Evolutionary conservation across 1,140 invertebrate species (phyloP), one percentile per base, ranked within the genome.

Genomic region (Trissolcus basalis): DNA sequence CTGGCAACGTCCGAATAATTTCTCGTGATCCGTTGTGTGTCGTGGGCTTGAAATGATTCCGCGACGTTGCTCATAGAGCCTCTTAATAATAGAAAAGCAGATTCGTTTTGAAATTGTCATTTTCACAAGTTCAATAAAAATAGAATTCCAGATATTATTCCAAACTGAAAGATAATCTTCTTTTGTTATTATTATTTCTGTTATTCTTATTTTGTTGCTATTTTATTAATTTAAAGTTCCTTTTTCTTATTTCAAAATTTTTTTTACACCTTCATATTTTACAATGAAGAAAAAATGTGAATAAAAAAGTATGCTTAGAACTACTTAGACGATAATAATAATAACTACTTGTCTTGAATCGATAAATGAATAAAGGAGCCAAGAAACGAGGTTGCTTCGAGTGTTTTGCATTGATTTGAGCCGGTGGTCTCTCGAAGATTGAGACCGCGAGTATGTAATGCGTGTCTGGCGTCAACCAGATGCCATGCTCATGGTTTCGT

Each of bases 391-490:
- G 65, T 55, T 69, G 56, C 35, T 0, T 27, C 11, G 12, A 69
- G 56, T 54, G n/a, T 16, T 48, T 48, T 45, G 43, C 64, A 53
- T 59, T 36, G 47, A 68, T 68, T 68, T 39, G 56, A 48, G 49
- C 43, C 55, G 50, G 48, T 54, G 55, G 48, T 59, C 43, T 53
- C 59, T 45, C 43, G 15, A 59, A 53, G 59, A 72, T 64, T 64
- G 36, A 64, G 69, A 59, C 15, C 54, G 41, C 60, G 54, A 59
- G 36, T 39, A 39, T 39, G 60, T 64, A 53, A 59, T 59, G 59
- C 69, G 69, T 64, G 69, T 72, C 54, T 59, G 58, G 54, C 69
- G 69, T 77, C 65, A 50, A 71, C 51, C 61, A 72, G 61, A 72
- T 72, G 61, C 74, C 56, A 67, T 59, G 55, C 56, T 65, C 49